phyloP scores from a whole-genome alignment of 2,113 vertebrate genomes.

The Paramisgurnus dabryanus region DNA sequence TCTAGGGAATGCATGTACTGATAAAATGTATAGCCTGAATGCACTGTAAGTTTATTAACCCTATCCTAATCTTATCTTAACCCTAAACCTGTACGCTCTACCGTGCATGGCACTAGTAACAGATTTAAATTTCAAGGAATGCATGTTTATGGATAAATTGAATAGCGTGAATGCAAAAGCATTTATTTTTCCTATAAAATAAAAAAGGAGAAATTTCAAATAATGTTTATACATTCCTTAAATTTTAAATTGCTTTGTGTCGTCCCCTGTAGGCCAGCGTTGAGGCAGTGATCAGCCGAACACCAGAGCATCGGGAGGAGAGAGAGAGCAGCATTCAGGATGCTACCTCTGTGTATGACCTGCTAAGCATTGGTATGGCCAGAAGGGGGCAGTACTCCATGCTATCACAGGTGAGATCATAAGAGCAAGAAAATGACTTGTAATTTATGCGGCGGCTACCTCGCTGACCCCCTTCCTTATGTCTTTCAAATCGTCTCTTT shows the following conservation, averaged over 20 bases:
- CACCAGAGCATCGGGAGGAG: conserved; percentile 86
- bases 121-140: too few species aligned
- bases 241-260: background rate
- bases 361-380: conserved; percentile 94
- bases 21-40: too few species aligned
- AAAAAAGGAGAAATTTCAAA: background rate
- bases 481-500: conserved; percentile 13
- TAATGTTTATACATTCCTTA: background rate
- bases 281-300: conserved; percentile 92
- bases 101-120: too few species aligned
- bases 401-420: conserved; percentile 88
- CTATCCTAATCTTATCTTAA: too few species aligned
- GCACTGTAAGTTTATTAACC: too few species aligned
- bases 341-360: conserved; percentile 90
- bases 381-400: conserved; percentile 96
- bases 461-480: conserved; percentile 6
- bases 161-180: background rate
- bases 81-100: too few species aligned
- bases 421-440: background rate
- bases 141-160: too few species aligned
- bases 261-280: conserved; percentile 80
- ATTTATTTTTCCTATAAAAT: background rate
- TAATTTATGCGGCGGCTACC: conserved; percentile 2
- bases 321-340: conserved; percentile 84
- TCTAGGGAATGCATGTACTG: too few species aligned